These are phyloP conservation scores for Jordanella pulchra DNA, from an alignment of 2,797 vertebrate genomes.

Conservation along the genomic window DNA sequence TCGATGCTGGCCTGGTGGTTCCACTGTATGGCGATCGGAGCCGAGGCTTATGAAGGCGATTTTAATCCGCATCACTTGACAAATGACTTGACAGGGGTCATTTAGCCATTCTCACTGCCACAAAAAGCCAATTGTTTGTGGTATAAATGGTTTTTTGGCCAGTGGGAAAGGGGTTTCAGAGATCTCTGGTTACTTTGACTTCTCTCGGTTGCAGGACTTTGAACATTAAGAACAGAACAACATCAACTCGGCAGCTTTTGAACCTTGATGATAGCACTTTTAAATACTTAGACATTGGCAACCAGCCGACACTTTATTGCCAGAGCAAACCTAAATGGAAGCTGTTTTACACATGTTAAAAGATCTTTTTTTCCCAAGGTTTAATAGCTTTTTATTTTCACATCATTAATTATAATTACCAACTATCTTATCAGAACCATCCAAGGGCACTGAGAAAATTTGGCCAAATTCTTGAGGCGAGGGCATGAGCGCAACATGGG, in stretches of 20 bases:
- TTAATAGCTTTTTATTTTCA: background rate
- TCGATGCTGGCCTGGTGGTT: too few relatives aligned
- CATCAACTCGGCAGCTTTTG: too few relatives aligned
- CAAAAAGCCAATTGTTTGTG: too few relatives aligned
- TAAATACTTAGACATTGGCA: background rate
- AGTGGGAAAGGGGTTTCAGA: too few relatives aligned
- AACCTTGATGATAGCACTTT: too few relatives aligned
- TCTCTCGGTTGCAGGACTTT: background rate
- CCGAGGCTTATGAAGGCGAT: too few relatives aligned
- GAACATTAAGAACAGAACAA: background rate
- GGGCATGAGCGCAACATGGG: constrained; percentile 28
- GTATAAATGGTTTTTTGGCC: too few relatives aligned
- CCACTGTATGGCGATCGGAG: too few relatives aligned
- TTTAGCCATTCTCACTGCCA: too few relatives aligned
- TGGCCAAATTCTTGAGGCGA: constrained; percentile 17
- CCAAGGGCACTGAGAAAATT: constrained; percentile 24
- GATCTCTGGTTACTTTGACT: too few relatives aligned
- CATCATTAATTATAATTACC: constrained; percentile 1
- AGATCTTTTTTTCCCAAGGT: background rate
- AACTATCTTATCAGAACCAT: constrained; percentile 10
- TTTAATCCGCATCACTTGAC: too few relatives aligned
- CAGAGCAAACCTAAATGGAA: background rate
- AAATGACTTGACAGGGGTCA: too few relatives aligned
- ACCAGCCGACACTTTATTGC: background rate
- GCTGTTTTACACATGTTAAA: background rate